Base-by-base conservation (phyloP, 2,113 vertebrate species). In the Orycteropus afer region DNA sequence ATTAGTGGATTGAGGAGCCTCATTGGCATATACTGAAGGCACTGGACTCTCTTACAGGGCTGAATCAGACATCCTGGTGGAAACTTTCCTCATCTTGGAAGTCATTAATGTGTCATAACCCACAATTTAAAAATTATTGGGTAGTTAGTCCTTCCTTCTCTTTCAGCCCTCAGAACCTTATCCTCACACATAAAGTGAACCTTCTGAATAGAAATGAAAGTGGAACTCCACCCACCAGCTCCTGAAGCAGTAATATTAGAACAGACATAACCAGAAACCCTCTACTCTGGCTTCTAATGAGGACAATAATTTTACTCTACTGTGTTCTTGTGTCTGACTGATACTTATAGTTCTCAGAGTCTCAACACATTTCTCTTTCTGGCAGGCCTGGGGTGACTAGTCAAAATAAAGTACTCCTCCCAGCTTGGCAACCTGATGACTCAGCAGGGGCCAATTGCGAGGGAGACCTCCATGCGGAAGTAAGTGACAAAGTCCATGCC, bases 61-160 rank as follows among this genome's bases (percentile, higher is more conserved):
- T 97, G 97, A 98, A 92, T 98, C 97, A 97, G 93, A 95, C 57
- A 74, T 97, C 83, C 20, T 11, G 94, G 79, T 97, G 97, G 98
- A 98, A 98, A 98, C 95, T 97, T 96, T 92, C 81, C 82, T 89
- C 92, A 93, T 92, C 96, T 94, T 63, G 94, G 88, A 93, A 98
- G 95, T 96, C 37, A 32, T 97, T 93, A 96, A 97, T 97, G 95
- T 98, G 95, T 96, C 97, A 83, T 96, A 97, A 97, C 85, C 95
- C 65, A 86, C 96, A 94, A 98, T 98, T 98, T 97, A 94, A 96
- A 97, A 97, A 97, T 97, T 87, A 97, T 96, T 96, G 95, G 97
- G 97, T 98, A 94, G 98, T 98, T 93, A 69, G 94, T 34, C 6
- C 91, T 95, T 97, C 96, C 97, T 94, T 90, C 93, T 95, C 45